A percentile compares a stretch with the other conserved stretches of the same genome.
These are phyloP conservation scores for Rhinatrema bivittatum DNA, from an alignment of 2,797 vertebrate genomes.

Conservation along the genomic window DNA sequence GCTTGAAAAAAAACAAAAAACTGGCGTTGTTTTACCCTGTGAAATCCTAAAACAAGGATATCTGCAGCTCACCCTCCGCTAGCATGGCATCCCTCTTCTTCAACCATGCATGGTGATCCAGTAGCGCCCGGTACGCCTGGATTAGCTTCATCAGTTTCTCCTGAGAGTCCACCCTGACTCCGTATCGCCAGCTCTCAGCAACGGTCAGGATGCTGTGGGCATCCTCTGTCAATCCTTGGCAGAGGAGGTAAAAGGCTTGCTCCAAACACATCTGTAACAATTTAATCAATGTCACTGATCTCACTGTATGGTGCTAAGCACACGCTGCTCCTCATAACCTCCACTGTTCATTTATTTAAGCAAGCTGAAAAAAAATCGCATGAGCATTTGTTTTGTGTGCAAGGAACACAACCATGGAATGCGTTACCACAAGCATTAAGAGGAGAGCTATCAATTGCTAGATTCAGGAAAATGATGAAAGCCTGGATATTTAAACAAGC, in stretches of 20 bases:
- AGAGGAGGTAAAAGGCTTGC: constrained; percentile 72
- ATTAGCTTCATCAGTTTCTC: constrained; percentile 58
- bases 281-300: not conserved
- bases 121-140: constrained; percentile 73
- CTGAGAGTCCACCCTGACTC: constrained; percentile 57
- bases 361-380: too few relatives aligned
- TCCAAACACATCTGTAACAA: constrained; percentile 76
- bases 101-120: constrained; percentile 79
- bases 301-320: not conserved
- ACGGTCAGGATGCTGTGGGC: constrained; percentile 64
- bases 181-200: constrained; percentile 77
- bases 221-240: constrained; percentile 63
- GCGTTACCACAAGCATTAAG: too few relatives aligned
- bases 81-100: constrained; percentile 50
- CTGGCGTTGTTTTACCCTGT: too few relatives aligned
- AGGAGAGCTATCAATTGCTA: too few relatives aligned
- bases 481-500: too few relatives aligned
- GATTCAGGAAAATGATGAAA: too few relatives aligned
- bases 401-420: too few relatives aligned
- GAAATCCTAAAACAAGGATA: too few relatives aligned
- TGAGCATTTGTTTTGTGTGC: too few relatives aligned
- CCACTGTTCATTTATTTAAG: too few relatives aligned
- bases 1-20: too few relatives aligned
- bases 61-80: constrained; percentile 55
- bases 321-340: too few relatives aligned